These are phyloP conservation scores for Beris chalybata DNA, from an alignment of 2,888 invertebrate genomes.

Conservation along the genomic window DNA sequence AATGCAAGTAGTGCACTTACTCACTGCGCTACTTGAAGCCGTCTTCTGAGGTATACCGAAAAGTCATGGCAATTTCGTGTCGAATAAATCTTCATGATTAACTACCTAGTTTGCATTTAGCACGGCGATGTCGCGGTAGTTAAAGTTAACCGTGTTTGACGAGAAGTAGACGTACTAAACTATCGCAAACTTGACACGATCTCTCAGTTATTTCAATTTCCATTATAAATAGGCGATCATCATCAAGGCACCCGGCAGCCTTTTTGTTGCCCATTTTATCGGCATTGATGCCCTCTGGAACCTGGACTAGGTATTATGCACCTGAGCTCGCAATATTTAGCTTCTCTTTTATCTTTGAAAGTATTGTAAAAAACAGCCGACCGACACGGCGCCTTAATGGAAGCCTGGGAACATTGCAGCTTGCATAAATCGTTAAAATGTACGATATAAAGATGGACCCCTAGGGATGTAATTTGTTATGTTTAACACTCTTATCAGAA, in stretches of 20 bases:
- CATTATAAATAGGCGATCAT: constrained; percentile 3
- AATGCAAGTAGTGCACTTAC: constrained; percentile 7
- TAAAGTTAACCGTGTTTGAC: too few species aligned
- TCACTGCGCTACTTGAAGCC: not conserved
- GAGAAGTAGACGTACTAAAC: not conserved
- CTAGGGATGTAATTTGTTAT: constrained; percentile 35
- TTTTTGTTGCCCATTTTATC: not conserved
- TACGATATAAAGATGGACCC: constrained; percentile 22
- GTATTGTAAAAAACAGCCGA: not conserved
- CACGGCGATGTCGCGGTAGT: not conserved
- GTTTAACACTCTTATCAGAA: constrained; percentile 32
- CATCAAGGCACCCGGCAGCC: constrained; percentile 17
- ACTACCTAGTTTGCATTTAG: constrained; percentile 23
- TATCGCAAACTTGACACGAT: constrained; percentile 25
- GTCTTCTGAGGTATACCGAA: not conserved
- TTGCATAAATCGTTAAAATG: constrained; percentile 1
- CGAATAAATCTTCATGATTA: constrained; percentile 25
- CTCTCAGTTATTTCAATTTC: constrained; percentile 28
- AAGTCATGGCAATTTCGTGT: constrained; percentile 24
- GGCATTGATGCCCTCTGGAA: not conserved
- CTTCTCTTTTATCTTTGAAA: not conserved
- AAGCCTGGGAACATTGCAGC: constrained; percentile 24
- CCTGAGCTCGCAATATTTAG: not conserved
- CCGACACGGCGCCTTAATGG: constrained; percentile 19
- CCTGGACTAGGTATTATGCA: not conserved